phyloP scores from a whole-genome alignment of 2,113 vertebrate species.

The Sander lucioperca region DNA sequence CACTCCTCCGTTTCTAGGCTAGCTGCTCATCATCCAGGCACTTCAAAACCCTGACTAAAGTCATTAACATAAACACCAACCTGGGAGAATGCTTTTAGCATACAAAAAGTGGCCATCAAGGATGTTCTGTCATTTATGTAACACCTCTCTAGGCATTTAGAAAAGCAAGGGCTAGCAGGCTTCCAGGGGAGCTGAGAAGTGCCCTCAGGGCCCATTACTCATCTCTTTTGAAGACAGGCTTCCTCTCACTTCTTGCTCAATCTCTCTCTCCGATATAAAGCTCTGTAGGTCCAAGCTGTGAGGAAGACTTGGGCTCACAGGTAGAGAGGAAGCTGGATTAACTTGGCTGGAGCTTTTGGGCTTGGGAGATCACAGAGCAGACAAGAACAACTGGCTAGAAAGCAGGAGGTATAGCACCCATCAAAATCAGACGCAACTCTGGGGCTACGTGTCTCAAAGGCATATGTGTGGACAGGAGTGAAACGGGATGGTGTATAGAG shows the following conservation, averaged over 20 bases:
- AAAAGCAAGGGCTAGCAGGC: slow-evolving; percentile 44
- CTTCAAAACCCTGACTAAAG: slow-evolving; percentile 64
- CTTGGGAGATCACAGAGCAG: slow-evolving; percentile 35
- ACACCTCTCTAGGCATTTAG: slow-evolving; percentile 55
- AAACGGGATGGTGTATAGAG: slow-evolving; percentile 22
- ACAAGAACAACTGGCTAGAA: slow-evolving; percentile 33
- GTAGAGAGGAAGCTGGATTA: slow-evolving; percentile 9
- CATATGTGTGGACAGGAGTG: slow-evolving; percentile 29
- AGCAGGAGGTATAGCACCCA: neutral
- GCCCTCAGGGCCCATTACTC: slow-evolving; percentile 50
- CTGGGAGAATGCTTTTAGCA: slow-evolving; percentile 72
- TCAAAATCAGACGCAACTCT: slow-evolving; percentile 8
- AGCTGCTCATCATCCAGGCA: slow-evolving; percentile 56
- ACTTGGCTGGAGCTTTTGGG: neutral
- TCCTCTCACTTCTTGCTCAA: slow-evolving; percentile 35
- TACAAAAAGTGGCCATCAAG: slow-evolving; percentile 61
- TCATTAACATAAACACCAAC: slow-evolving; percentile 76
- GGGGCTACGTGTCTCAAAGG: slow-evolving; percentile 32
- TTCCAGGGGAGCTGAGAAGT: slow-evolving; percentile 44
- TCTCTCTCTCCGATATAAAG: slow-evolving; percentile 12
- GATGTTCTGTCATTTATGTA: slow-evolving; percentile 64
- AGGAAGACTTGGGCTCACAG: slow-evolving; percentile 3
- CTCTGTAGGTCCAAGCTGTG: neutral
- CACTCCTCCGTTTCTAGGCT: slow-evolving; percentile 68
- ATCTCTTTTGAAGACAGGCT: slow-evolving; percentile 43